Percentiles rank a stretch among this genome's conserved stretches.
phyloP scores from a whole-genome alignment of 1,140 invertebrate species.

The Phymastichus coffea region DNA sequence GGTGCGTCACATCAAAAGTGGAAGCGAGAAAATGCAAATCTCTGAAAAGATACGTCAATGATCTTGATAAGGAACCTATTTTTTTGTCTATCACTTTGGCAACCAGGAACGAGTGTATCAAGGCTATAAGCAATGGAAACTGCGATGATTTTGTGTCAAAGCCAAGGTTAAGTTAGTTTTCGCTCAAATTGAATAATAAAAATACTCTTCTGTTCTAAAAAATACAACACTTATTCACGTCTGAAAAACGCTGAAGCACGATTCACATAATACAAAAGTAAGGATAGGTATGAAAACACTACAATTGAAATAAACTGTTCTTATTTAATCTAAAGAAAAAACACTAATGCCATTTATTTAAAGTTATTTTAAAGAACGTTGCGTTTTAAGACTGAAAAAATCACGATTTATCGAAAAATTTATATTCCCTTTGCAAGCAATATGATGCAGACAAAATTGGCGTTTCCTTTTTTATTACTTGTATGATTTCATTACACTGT shows the following conservation, averaged over 20 bases:
- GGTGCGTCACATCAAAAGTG: slow-evolving; percentile 59
- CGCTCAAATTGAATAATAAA: not conserved
- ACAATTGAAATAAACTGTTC: slow-evolving; percentile 62
- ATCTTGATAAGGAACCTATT: slow-evolving; percentile 71
- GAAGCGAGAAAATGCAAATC: slow-evolving; percentile 73
- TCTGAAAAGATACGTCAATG: slow-evolving; percentile 66
- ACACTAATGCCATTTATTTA: slow-evolving; percentile 60
- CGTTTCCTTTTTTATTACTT: no score
- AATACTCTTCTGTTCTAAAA: not conserved
- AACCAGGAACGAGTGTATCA: slow-evolving; percentile 63
- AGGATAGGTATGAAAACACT: slow-evolving; percentile 1
- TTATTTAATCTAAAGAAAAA: slow-evolving; percentile 50
- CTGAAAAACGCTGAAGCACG: not conserved
- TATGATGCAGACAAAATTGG: no score
- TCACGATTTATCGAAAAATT: slow-evolving; percentile 34
- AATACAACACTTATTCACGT: not conserved
- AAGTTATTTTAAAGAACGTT: slow-evolving; percentile 66
- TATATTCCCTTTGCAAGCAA: slow-evolving; percentile 37
- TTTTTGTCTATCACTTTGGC: slow-evolving; percentile 64
- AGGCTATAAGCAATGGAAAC: slow-evolving; percentile 59
- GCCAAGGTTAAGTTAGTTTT: slow-evolving; percentile 55
- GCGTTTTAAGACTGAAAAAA: slow-evolving; percentile 56
- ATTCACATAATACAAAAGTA: not conserved
- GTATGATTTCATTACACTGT: no score
- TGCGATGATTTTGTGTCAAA: slow-evolving; percentile 67